Percentiles rank a stretch among this genome's conserved stretches.
Evolutionary conservation across 2,888 invertebrate genomes (phyloP).

Genomic region (Exephanes ischioxanthus): DNA sequence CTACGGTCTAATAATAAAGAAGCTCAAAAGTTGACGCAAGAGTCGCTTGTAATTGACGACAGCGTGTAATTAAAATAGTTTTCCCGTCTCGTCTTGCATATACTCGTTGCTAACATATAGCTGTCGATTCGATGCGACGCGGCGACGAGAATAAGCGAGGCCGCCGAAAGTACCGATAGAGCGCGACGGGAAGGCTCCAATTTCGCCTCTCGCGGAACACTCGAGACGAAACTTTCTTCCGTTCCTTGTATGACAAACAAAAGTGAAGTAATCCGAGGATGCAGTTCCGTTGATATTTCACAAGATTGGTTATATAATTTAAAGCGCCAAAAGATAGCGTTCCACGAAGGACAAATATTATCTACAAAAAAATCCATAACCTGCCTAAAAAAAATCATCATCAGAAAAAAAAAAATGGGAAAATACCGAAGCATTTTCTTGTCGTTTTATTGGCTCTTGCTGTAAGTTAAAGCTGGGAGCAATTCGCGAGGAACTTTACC

Average conservation of each 20-base stretch:
- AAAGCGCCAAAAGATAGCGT: background rate
- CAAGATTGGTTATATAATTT: background rate
- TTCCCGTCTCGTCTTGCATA: background rate
- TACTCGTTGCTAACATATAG: background rate
- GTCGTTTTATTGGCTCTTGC: no score
- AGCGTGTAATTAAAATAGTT: conserved; percentile 10
- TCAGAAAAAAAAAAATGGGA: background rate
- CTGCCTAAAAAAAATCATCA: background rate
- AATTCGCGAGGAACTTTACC: no score
- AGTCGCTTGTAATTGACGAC: background rate
- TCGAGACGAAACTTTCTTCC: background rate
- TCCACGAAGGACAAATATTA: no score
- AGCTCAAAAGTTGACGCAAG: background rate
- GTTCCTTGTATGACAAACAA: conserved; percentile 1
- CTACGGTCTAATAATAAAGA: background rate
- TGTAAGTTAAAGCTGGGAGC: no score
- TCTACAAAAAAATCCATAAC: background rate
- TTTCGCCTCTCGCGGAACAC: background rate
- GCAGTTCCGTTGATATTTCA: background rate
- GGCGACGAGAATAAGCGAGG: background rate
- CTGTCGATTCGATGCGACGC: background rate
- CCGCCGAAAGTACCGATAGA: background rate
- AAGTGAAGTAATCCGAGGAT: conserved; percentile 3
- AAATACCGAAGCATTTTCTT: no score
- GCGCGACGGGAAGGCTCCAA: background rate